Evolutionary conservation across 2,797 vertebrate genomes (phyloP), one percentile per base, ranked within the genome.

Genomic region (Phataginus tricuspis): DNA sequence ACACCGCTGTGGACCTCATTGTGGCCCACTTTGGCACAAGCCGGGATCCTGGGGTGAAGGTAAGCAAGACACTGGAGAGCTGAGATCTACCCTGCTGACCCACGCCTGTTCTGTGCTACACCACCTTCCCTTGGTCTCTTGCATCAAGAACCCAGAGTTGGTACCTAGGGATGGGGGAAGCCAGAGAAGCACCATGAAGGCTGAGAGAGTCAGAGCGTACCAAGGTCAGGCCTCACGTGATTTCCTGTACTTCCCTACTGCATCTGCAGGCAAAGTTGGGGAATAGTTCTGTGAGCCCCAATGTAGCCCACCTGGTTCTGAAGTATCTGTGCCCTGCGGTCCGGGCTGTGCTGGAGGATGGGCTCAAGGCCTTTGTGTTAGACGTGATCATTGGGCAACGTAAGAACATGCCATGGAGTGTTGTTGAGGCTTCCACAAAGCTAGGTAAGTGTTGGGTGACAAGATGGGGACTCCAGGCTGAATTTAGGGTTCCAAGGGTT

Each of bases 261-360:
- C 39, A 42, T 34, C 79, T 18, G 9, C 98, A 99, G 99, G 99
- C 99, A 8, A 99, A 99, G 96, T 98, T 99, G 94, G 99, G 99
- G 23, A 99, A 99, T 98, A 99, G 99, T 97, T 99, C 99, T 0
- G 99, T 99, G 94, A 99, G 99, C 98, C 99, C 99, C 78, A 99
- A 99, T 0, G 99, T 99, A 88, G 99, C 99, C 11, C 99, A 99
- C 98, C 99, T 99, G 71, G 99, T 99, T 98, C 98, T 99, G 97
- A 99, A 99, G 98, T 99, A 99, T 98, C 98, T 99, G 95, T 99
- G 99, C 78, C 99, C 99, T 0, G 99, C 99, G 15, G 99, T 99
- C 94, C 98, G 97, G 8, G 99, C 99, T 7, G 98, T 99, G 55
- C 98, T 99, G 95, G 99, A 99, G 85, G 99, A 99, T 0, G 99